A percentile compares a stretch with the other conserved stretches of the same genome.
Conservation (phyloP, 2,113 vertebrate genomes). For the Piprites chloris region DNA sequence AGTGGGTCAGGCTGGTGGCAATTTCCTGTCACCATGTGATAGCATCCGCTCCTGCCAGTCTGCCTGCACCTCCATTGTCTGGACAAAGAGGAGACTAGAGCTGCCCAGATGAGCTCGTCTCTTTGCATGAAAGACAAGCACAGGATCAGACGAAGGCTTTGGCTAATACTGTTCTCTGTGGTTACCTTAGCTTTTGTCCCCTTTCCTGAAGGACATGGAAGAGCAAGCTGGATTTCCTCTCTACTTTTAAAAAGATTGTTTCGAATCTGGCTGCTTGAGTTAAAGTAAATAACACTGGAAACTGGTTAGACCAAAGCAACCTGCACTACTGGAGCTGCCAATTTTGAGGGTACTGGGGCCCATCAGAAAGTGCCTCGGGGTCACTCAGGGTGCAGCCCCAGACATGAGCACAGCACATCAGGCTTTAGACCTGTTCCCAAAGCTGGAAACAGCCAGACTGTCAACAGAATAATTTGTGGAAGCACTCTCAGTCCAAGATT, state of each 20-base stretch:
- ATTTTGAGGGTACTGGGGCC: neutral
- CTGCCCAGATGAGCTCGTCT: neutral
- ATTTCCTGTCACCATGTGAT: neutral
- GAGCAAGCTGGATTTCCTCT: neutral
- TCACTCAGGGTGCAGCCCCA: neutral
- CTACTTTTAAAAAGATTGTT: neutral
- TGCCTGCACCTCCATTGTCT: neutral
- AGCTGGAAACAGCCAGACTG: neutral
- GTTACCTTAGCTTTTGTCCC: neutral
- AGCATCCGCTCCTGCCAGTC: neutral
- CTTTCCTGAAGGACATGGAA: neutral
- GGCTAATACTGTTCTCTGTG: neutral
- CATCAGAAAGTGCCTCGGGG: neutral
- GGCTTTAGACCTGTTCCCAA: neutral
- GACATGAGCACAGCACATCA: neutral
- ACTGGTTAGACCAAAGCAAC: neutral
- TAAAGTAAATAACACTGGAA: neutral
- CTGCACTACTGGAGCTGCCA: neutral
- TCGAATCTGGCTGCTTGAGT: neutral
- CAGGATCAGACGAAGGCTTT: fast-evolving
- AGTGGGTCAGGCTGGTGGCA: neutral
- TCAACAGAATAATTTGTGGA: neutral
- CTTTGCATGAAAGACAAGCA: fast-evolving
- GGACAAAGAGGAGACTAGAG: neutral
- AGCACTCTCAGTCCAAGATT: constrained; percentile 37